Evolutionary conservation across 2,797 vertebrate species (phyloP), one percentile per base, ranked within the genome.

Genomic region (Petrocephalus sullivani): DNA sequence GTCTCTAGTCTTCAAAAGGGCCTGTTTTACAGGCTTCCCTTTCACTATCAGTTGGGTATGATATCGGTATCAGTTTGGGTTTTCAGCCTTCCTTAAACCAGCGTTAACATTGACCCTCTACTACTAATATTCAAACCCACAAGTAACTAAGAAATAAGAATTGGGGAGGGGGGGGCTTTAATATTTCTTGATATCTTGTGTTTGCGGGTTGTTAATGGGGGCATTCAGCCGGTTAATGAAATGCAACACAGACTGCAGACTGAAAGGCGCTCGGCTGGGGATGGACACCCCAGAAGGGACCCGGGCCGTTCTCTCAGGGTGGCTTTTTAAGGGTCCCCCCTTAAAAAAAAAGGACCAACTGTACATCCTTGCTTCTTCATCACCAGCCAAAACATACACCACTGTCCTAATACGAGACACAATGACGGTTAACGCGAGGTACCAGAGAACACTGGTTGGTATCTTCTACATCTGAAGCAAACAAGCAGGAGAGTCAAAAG

Each of bases 401-500:
- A 87, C 41, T 64, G 85, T 87, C 85, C 57, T 83, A 54, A 64
- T 83, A 87, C 7, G 54, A 78, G 56, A 28, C 5, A 87, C 21
- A 60, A 60, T 56, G 56, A 67, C 41, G n/a, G 82, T 49, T 64
- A 82, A 87, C 46, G 58, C 67, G 61, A 82, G 54, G 23, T 23
- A 61, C 71, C 49, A 89, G 37, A 89, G 82, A 83, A 53, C 88
- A 64, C 33, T 64, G 23, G 75, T 41, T 2, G 28, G 37, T 46
- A 41, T 89, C 71, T 64, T 89, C 86, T 87, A 61, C 56, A 53
- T 81, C 57, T 53, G 57, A 89, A 87, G 86, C 57, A 51, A 46
- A 64, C 21, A 49, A 87, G 85, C 33, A 87, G 85, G 58, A 87
- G 85, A 61, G 57, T 41, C 60, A 51, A 49, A 28, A 49, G n/a